phyloP scores from a whole-genome alignment of 2,888 invertebrate genomes.

The Mycalesis mineus region DNA sequence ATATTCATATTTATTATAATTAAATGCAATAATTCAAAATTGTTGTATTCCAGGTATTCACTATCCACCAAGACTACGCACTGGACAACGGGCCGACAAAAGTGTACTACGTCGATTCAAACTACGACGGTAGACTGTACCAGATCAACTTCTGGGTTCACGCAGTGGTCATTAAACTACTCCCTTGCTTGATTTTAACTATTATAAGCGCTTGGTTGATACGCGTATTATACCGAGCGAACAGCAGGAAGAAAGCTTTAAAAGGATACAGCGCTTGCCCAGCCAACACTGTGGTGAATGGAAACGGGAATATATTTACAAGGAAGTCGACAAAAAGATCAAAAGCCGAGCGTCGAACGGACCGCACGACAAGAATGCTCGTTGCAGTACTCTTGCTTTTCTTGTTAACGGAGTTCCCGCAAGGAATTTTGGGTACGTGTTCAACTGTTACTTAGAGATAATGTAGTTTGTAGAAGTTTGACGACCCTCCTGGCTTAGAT shows the following conservation, averaged over 20 bases:
- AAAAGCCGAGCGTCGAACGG: slow-evolving; percentile 72
- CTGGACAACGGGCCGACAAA: slow-evolving; percentile 49
- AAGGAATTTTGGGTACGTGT: slow-evolving; percentile 81
- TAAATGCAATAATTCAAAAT: no score
- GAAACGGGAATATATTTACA: slow-evolving; percentile 61
- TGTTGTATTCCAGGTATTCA: slow-evolving; percentile 70
- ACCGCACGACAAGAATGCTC: slow-evolving; percentile 93
- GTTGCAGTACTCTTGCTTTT: slow-evolving; percentile 92
- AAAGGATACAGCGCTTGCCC: slow-evolving; percentile 71
- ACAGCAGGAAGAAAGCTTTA: slow-evolving; percentile 81
- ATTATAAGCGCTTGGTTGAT: slow-evolving; percentile 85
- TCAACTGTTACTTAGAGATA: neutral
- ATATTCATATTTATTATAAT: no score
- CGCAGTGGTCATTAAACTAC: slow-evolving; percentile 86
- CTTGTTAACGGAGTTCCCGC: slow-evolving; percentile 93
- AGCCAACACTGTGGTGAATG: slow-evolving; percentile 51
- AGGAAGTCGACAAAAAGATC: slow-evolving; percentile 62
- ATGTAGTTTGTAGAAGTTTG: no score
- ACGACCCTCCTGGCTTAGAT: no score
- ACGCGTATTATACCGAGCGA: slow-evolving; percentile 83
- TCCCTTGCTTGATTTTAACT: slow-evolving; percentile 88
- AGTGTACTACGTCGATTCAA: slow-evolving; percentile 74
- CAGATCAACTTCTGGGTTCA: slow-evolving; percentile 89
- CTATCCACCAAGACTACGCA: slow-evolving; percentile 56
- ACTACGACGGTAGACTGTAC: slow-evolving; percentile 79